Evolutionary conservation across 2,888 invertebrate species (phyloP), one percentile per base, ranked within the genome.

Genomic region (Hemaris fuciformis): DNA sequence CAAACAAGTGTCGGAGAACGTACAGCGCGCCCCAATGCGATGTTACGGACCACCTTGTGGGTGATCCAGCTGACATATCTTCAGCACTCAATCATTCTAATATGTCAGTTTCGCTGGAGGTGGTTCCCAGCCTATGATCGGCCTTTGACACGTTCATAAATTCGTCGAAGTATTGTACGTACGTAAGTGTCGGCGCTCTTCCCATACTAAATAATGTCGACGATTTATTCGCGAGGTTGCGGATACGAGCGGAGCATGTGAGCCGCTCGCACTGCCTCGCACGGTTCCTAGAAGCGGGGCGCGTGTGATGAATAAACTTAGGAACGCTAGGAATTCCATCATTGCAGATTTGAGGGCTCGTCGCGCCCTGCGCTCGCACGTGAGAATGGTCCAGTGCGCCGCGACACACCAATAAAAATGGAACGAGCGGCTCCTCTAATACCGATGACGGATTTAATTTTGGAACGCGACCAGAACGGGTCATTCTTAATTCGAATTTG

Each of bases 221-320:
- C 80, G 84, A 85, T 87, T 87, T 87, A 88, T 88, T 88, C 80
- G 85, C 84, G 77, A 77, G 74, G 79, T 77, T 80, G 84, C 82
- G 84, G 84, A 85, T 84, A 85, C 84, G 75, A 76, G 66, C 69
- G 73, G 79, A 81, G 83, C 77, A 83, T 83, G 81, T 80, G 83
- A 84, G 80, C 72, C 66, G 77, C 76, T 79, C 80, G 74, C 77
- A 80, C 76, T 77, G 80, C 82, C 79, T 80, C 78, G 81, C 84
- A 83, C 77, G 76, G 77, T 92, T 91, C 91, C 84, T 86, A 91
- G 91, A 91, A 92, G 66, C 74, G 69, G 68, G 69, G 84, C 84
- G 89, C 88, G 91, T 88, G 91, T 90, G 87, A 85, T 88, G 92
- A 91, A 92, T 92, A 91, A 88, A 89, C 79, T 69, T 76, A 69